Conservation (phyloP, 2,888 invertebrate genomes). For the Eubasilissa splendida region DNA sequence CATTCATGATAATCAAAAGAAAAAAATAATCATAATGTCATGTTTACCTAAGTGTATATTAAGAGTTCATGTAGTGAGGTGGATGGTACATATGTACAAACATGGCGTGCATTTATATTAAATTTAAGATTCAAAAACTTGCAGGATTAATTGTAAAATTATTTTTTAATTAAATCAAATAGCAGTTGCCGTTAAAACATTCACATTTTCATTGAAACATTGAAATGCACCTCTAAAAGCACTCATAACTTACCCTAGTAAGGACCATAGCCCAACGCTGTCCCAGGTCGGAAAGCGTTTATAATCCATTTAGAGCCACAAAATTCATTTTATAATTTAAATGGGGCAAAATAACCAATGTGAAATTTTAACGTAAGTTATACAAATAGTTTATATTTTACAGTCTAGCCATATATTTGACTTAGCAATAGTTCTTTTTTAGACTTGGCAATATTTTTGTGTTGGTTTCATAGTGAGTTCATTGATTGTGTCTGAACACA, state of each 20-base stretch:
- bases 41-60: too few relatives aligned
- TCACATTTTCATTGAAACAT: constrained; percentile 52
- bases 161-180: constrained; percentile 32
- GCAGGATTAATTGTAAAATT: constrained; percentile 39
- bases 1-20: too few relatives aligned
- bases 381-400: constrained; percentile 15
- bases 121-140: constrained; percentile 30
- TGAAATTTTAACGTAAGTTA: constrained; percentile 27
- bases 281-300: constrained; percentile 58
- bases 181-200: constrained; percentile 55
- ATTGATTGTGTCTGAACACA: background rate
- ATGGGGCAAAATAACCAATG: constrained; percentile 18
- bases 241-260: constrained; percentile 58
- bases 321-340: constrained; percentile 49
- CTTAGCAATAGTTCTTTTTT: too few relatives aligned
- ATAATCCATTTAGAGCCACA: constrained; percentile 59
- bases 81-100: constrained; percentile 39
- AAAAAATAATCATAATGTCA: too few relatives aligned
- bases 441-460: background rate
- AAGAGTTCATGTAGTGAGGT: background rate
- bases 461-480: constrained; percentile 13
- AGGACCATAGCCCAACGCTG: constrained; percentile 59
- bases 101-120: constrained; percentile 33
- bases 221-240: constrained; percentile 57
- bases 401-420: constrained; percentile 2